Evolutionary conservation across 2,797 vertebrate genomes (phyloP).

Genomic region (Coregonus ussuriensis): DNA sequence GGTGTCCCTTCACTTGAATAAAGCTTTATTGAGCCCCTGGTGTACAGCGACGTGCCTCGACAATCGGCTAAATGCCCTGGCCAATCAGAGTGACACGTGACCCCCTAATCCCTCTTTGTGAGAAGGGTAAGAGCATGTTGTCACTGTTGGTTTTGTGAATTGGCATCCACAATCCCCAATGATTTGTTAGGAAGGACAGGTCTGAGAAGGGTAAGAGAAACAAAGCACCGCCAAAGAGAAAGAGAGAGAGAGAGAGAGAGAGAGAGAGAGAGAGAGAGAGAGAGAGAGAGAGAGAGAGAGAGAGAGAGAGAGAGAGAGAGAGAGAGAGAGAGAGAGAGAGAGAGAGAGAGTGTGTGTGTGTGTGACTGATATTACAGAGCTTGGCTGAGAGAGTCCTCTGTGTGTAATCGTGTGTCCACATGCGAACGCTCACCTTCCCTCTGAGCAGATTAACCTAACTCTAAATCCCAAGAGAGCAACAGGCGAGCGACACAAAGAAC

Average conservation of each 20-base stretch:
- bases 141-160: slow-evolving; percentile 93
- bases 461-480: slow-evolving; percentile 79
- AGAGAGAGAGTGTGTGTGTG: slow-evolving; percentile 32
- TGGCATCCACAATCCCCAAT: slow-evolving; percentile 84
- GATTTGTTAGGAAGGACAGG: slow-evolving; percentile 91
- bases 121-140: slow-evolving; percentile 86
- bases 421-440: slow-evolving; percentile 75
- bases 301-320: slow-evolving; percentile 59
- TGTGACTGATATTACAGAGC: slow-evolving; percentile 79
- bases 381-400: slow-evolving; percentile 71
- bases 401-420: slow-evolving; percentile 84
- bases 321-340: slow-evolving; percentile 21
- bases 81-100: slow-evolving; percentile 91
- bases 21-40: slow-evolving; percentile 83
- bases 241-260: slow-evolving; percentile 43
- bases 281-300: too few species aligned
- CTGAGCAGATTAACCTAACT: slow-evolving; percentile 80
- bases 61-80: slow-evolving; percentile 91
- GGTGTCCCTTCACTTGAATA: slow-evolving; percentile 75
- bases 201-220: slow-evolving; percentile 76
- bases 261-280: slow-evolving; percentile 21
- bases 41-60: slow-evolving; percentile 83
- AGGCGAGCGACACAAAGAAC: slow-evolving; percentile 74
- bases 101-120: slow-evolving; percentile 92
- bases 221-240: slow-evolving; percentile 64